Percentiles rank a stretch among this genome's conserved stretches.
These are phyloP conservation scores for Fopius arisanus DNA, from an alignment of 1,140 invertebrate genomes.

Conservation along the genomic window DNA sequence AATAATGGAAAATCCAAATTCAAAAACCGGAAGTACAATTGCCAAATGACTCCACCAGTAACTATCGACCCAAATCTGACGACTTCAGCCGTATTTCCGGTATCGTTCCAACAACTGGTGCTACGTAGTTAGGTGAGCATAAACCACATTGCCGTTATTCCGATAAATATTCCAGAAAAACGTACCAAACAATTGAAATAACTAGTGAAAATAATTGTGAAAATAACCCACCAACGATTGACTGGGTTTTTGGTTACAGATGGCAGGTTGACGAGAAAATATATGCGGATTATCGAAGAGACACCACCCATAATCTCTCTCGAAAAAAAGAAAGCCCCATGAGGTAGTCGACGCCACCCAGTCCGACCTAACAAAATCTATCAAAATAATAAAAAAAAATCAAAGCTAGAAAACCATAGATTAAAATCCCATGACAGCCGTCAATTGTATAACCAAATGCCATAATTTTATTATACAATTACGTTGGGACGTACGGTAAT, in stretches of 20 bases:
- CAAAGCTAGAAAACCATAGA: not conserved
- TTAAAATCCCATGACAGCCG: not conserved
- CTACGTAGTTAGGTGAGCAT: slow-evolving; percentile 51
- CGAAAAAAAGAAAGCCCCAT: not conserved
- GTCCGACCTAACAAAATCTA: not conserved
- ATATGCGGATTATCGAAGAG: slow-evolving; percentile 42
- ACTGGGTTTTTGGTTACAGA: slow-evolving; percentile 49
- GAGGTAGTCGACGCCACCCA: not conserved
- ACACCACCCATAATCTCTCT: slow-evolving; percentile 15
- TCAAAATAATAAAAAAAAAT: not conserved
- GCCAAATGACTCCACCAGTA: not conserved
- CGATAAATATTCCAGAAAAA: slow-evolving; percentile 9
- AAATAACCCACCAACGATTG: slow-evolving; percentile 39
- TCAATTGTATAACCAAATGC: slow-evolving; percentile 15
- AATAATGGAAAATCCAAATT: not conserved
- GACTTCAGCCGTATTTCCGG: slow-evolving; percentile 36
- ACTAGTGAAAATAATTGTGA: slow-evolving; percentile 31
- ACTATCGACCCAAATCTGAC: not conserved
- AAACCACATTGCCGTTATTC: slow-evolving; percentile 13
- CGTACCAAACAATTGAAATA: slow-evolving; percentile 36
- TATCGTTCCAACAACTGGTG: slow-evolving; percentile 38
- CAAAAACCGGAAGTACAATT: not conserved
- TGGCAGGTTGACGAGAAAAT: slow-evolving; percentile 41
- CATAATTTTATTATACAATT: slow-evolving; percentile 17
- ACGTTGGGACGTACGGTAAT: not conserved